These are phyloP conservation scores for Acanthosepion esculentum DNA, from an alignment of 2,888 invertebrate genomes.

Conservation along the genomic window DNA sequence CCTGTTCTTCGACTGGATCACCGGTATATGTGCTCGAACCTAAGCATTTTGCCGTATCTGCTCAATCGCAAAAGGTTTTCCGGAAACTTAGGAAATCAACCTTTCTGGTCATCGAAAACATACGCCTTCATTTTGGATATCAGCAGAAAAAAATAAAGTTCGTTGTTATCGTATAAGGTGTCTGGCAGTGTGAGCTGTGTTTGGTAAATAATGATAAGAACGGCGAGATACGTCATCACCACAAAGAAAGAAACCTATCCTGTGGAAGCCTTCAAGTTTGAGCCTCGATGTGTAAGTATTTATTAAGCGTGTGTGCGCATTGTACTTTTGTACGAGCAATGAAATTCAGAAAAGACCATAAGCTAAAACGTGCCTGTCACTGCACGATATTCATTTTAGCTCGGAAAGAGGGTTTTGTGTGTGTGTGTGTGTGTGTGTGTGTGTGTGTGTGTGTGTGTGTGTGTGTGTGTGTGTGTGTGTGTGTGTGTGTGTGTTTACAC, in stretches of 20 bases:
- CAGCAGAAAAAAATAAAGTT: neutral
- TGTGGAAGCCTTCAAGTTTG: neutral
- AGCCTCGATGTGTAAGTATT: too few relatives aligned
- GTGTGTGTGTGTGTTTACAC: too few relatives aligned
- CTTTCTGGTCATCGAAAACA: neutral
- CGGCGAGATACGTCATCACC: neutral
- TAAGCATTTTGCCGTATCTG: neutral
- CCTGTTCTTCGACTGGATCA: neutral
- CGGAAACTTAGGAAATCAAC: neutral
- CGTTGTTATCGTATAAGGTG: neutral
- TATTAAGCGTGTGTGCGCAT: too few relatives aligned
- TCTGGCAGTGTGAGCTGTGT: neutral
- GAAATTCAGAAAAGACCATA: neutral
- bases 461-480: too few relatives aligned
- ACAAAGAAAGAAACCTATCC: neutral
- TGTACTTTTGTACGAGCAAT: neutral
- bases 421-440: too few relatives aligned
- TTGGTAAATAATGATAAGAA: constrained; percentile 12
- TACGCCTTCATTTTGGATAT: neutral
- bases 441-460: too few relatives aligned
- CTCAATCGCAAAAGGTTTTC: neutral
- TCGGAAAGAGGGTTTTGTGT: too few relatives aligned
- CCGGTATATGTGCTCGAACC: neutral
- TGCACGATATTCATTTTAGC: too few relatives aligned
- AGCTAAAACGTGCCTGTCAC: too few relatives aligned